Evolutionary conservation across 2,797 vertebrate genomes (phyloP).

Genomic region (Synanceia verrucosa): DNA sequence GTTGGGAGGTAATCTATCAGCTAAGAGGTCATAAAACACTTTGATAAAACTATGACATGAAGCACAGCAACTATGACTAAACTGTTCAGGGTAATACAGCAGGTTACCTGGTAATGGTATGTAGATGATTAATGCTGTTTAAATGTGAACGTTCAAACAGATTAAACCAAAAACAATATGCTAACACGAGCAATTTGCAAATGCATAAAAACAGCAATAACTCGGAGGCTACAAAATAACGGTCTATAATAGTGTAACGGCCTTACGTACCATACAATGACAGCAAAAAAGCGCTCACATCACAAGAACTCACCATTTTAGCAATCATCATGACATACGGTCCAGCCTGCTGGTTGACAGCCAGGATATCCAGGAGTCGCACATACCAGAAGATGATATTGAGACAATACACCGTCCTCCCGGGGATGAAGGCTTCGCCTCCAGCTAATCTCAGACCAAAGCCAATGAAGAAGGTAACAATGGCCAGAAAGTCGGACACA

Average conservation of each 20-base stretch:
- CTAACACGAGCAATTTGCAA: background rate
- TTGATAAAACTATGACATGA: background rate
- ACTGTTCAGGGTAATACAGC: constrained; percentile 15
- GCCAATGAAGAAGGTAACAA: constrained; percentile 94
- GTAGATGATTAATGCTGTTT: constrained; percentile 42
- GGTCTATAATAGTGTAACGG: background rate
- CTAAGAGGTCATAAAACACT: background rate
- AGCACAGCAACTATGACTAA: background rate
- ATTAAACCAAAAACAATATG: constrained; percentile 19
- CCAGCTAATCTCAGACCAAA: constrained; percentile 92
- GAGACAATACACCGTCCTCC: constrained; percentile 95
- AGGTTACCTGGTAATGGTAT: constrained; percentile 41
- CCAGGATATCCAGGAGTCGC: constrained; percentile 94
- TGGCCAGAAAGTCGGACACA: constrained; percentile 94
- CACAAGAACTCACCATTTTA: constrained; percentile 93
- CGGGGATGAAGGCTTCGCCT: constrained; percentile 83
- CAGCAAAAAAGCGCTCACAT: too few relatives aligned
- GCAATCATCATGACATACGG: constrained; percentile 99
- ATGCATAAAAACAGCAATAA: constrained; percentile 2
- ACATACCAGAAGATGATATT: constrained; percentile 99
- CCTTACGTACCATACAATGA: too few relatives aligned
- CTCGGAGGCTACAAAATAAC: background rate
- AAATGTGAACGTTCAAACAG: constrained; percentile 33
- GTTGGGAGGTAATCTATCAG: background rate
- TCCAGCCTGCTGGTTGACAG: constrained; percentile 98